Conservation (phyloP, 1,140 invertebrate genomes). For the Stegodyphus dumicola region DNA sequence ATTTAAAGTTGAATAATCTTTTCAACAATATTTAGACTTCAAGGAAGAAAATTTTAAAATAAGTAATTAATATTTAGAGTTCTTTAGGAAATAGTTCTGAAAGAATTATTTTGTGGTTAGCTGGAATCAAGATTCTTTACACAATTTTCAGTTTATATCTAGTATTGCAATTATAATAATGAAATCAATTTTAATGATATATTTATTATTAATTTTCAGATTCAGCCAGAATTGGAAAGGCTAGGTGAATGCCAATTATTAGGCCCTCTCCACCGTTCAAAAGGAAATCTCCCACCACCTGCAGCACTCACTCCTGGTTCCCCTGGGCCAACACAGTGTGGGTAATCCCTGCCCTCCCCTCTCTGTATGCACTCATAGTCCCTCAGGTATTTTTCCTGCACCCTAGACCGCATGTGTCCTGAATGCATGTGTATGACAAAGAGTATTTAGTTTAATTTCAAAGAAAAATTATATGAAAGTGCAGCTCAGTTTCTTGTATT, state of each 20-base stretch:
- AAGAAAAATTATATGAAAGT: too few relatives aligned
- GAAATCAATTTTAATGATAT: too few relatives aligned
- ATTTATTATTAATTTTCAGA: constrained; percentile 10
- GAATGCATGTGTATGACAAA: constrained; percentile 25
- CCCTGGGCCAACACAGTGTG: constrained; percentile 62
- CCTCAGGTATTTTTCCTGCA: constrained; percentile 62
- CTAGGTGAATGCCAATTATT: constrained; percentile 34
- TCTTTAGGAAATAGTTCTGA: too few relatives aligned
- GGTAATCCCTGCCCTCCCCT: constrained; percentile 58
- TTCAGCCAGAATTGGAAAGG: constrained; percentile 52
- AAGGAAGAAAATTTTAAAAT: too few relatives aligned
- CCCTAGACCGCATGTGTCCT: constrained; percentile 45
- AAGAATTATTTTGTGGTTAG: too few relatives aligned
- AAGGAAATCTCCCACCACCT: constrained; percentile 41
- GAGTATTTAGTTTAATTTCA: background rate
- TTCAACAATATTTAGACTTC: background rate
- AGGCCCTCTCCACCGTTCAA: constrained; percentile 29
- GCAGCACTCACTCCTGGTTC: constrained; percentile 53
- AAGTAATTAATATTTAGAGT: background rate
- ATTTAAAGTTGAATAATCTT: background rate
- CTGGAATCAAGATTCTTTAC: too few relatives aligned
- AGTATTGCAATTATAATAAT: too few relatives aligned
- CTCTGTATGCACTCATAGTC: constrained; percentile 61
- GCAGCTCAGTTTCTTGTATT: too few relatives aligned
- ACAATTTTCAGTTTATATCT: too few relatives aligned